A percentile compares a stretch with the other conserved stretches of the same genome.
phyloP scores from a whole-genome alignment of 1,140 invertebrate species.

The Cyclina sinensis region DNA sequence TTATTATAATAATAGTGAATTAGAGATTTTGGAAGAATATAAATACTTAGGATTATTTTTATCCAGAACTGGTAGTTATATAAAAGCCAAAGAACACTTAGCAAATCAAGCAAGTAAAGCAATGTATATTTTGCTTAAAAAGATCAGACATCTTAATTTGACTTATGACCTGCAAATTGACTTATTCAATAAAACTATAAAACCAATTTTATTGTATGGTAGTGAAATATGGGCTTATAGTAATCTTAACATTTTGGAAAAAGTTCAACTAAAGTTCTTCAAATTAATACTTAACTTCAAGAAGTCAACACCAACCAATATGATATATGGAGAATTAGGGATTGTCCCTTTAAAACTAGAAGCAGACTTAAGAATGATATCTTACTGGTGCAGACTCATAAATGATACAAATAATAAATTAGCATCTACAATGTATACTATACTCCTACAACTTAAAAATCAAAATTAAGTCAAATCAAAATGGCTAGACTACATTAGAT shows the following conservation, averaged over 20 bases:
- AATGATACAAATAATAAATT: not conserved
- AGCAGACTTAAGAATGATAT: not conserved
- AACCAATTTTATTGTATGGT: slow-evolving; percentile 51
- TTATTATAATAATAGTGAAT: not conserved
- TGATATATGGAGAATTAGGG: not conserved
- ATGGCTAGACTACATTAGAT: not conserved
- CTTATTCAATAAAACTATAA: slow-evolving; percentile 53
- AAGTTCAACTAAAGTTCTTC: slow-evolving; percentile 4
- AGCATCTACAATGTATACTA: not conserved
- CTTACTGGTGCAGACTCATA: not conserved
- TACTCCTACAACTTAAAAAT: not conserved
- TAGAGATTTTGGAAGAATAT: not conserved
- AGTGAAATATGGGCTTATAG: slow-evolving; percentile 45
- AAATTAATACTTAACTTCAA: not conserved
- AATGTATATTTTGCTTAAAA: not conserved
- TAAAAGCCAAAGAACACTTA: not conserved
- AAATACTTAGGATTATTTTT: not conserved
- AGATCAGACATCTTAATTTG: not conserved
- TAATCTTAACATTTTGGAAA: slow-evolving; percentile 30
- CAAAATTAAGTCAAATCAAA: not conserved
- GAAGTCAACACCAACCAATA: not conserved
- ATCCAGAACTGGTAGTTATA: not conserved
- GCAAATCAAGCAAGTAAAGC: slow-evolving; percentile 5
- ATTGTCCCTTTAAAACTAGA: not conserved
- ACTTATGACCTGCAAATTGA: slow-evolving; percentile 17